phyloP scores from a whole-genome alignment of 2,888 invertebrate genomes.

The Pandemis cinnamomeana region DNA sequence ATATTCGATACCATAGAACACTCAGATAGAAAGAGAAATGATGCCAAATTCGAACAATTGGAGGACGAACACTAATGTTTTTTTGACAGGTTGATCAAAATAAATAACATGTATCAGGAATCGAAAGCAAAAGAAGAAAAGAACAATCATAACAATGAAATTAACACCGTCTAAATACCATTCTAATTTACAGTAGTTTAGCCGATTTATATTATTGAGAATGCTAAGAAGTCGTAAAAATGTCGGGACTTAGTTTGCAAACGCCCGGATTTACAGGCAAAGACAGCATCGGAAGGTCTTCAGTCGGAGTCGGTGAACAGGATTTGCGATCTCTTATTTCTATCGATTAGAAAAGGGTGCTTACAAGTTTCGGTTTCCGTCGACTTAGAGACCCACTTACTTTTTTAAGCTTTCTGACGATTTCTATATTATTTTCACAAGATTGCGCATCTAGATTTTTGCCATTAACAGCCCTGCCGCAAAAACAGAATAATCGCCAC shows the following conservation, averaged over 20 bases:
- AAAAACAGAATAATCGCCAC: too few species aligned
- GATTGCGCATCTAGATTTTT: neutral
- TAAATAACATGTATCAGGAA: too few species aligned
- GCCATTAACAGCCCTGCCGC: neutral
- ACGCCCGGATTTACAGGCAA: slow-evolving; percentile 68
- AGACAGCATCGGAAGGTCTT: slow-evolving; percentile 73
- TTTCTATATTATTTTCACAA: neutral
- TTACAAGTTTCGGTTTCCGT: neutral
- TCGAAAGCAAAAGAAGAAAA: too few species aligned
- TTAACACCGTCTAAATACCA: neutral
- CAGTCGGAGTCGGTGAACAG: slow-evolving; percentile 59
- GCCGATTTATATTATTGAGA: neutral
- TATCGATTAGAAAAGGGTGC: slow-evolving; percentile 52
- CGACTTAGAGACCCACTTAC: neutral
- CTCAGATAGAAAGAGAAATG: too few species aligned
- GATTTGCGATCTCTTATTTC: slow-evolving; percentile 68
- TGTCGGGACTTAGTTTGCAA: slow-evolving; percentile 70
- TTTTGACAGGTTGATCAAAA: too few species aligned
- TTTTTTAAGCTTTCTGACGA: neutral
- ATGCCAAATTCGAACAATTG: too few species aligned
- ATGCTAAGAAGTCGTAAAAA: slow-evolving; percentile 67
- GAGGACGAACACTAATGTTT: too few species aligned
- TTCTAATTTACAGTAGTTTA: neutral
- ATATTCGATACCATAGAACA: too few species aligned
- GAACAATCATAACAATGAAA: too few species aligned